phyloP scores from a whole-genome alignment of 2,113 vertebrate genomes.

The Aptenodytes patagonicus region DNA sequence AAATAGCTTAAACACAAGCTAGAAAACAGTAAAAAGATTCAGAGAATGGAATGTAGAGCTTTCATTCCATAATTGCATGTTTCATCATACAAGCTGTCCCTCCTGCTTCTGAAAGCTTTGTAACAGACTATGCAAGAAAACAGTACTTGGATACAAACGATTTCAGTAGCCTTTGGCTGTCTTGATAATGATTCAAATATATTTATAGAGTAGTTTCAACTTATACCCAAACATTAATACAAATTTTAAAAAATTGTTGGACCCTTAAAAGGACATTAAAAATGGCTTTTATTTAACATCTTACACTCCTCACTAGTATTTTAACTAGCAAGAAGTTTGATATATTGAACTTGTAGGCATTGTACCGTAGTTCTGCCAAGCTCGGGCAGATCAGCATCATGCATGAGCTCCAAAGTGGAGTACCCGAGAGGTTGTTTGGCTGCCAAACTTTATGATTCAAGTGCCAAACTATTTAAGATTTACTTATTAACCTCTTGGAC shows the following conservation, averaged over 20 bases:
- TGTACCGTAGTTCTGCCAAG: background rate
- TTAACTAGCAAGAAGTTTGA: background rate
- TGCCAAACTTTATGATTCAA: slow-evolving; percentile 18
- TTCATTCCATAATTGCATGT: background rate
- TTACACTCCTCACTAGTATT: background rate
- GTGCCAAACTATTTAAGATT: slow-evolving; percentile 34
- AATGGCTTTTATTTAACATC: background rate
- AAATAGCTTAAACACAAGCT: background rate
- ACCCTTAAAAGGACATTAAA: background rate
- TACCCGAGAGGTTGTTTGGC: background rate
- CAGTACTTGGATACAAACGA: background rate
- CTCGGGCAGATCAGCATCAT: background rate
- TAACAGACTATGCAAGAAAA: background rate
- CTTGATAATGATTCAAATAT: background rate
- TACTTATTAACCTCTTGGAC: slow-evolving; percentile 12
- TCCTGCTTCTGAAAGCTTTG: slow-evolving; percentile 8
- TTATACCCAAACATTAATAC: background rate
- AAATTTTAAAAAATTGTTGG: background rate
- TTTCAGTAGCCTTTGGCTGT: background rate
- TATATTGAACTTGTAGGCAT: background rate
- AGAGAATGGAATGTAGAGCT: background rate
- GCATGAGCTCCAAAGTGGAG: background rate
- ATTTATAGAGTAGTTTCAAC: background rate
- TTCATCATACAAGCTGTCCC: background rate
- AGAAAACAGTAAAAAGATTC: background rate